A percentile compares a stretch with the other conserved stretches of the same genome.
Evolutionary conservation across 35 echinoderm and acorn worm species (phyloP).

Genomic region (Chiridota heheva): DNA sequence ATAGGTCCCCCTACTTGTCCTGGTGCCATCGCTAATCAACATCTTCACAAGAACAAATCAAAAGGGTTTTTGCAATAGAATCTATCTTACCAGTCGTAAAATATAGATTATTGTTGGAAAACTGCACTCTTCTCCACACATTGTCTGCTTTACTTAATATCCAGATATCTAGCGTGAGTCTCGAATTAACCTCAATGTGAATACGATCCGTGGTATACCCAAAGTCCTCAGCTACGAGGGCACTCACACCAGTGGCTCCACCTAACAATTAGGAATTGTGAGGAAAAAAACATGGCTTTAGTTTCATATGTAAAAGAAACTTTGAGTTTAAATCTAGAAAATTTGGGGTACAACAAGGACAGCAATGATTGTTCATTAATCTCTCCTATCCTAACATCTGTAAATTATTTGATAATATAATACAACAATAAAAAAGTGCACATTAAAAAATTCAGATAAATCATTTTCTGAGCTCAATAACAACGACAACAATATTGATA

Average conservation of each 20-base stretch:
- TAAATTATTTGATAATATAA: no score
- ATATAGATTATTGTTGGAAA: constrained; percentile 59
- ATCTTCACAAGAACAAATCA: no score
- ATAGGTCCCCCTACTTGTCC: no score
- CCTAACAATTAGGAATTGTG: constrained; percentile 14
- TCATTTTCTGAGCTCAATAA: no score
- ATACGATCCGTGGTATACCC: constrained; percentile 51
- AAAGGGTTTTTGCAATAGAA: no score
- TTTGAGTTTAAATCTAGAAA: not conserved
- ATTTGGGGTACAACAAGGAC: not conserved
- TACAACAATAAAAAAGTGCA: no score
- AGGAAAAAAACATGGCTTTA: not conserved
- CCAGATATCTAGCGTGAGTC: constrained; percentile 72
- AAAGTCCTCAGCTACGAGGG: constrained; percentile 30
- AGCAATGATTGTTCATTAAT: no score
- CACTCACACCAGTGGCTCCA: constrained; percentile 74
- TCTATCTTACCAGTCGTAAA: constrained; percentile 58
- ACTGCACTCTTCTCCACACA: constrained; percentile 59
- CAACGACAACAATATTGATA: no score
- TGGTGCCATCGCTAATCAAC: no score
- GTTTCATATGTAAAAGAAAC: not conserved
- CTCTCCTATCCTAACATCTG: no score
- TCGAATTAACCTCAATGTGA: constrained; percentile 77
- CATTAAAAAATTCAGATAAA: no score
- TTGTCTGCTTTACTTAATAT: not conserved